phyloP scores from a whole-genome alignment of 2,888 invertebrate species.

The Smittia aterrima region DNA sequence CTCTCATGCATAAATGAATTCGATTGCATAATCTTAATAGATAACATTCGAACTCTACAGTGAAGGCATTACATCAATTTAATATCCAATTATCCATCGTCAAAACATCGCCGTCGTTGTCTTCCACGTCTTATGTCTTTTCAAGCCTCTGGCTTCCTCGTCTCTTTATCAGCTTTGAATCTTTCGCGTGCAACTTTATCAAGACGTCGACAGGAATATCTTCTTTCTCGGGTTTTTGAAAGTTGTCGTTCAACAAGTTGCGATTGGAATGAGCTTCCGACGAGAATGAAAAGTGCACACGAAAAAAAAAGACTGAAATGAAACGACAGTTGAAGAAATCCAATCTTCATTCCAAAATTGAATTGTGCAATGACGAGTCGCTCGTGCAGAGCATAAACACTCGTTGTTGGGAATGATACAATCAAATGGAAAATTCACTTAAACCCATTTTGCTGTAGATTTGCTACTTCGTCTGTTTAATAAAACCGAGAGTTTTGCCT shows the following conservation, averaged over 20 bases:
- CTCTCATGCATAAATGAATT: no score
- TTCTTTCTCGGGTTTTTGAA: background rate
- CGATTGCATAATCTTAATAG: no score
- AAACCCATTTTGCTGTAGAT: background rate
- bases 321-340: background rate
- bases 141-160: no score
- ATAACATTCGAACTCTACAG: no score
- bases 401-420: conserved; percentile 5
- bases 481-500: no score
- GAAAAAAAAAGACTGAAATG: background rate
- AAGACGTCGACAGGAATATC: background rate
- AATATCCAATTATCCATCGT: no score
- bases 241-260: background rate
- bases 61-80: no score
- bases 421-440: conserved; percentile 34
- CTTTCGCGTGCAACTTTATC: background rate
- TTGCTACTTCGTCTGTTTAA: no score
- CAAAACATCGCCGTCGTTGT: no score
- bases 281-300: background rate
- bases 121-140: no score
- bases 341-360: background rate
- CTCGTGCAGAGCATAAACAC: background rate
- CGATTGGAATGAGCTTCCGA: background rate
- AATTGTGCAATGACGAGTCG: background rate
- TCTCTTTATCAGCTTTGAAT: background rate